Conservation (phyloP, 2,113 vertebrate genomes). For the Ophthalmolycus amberensis region DNA sequence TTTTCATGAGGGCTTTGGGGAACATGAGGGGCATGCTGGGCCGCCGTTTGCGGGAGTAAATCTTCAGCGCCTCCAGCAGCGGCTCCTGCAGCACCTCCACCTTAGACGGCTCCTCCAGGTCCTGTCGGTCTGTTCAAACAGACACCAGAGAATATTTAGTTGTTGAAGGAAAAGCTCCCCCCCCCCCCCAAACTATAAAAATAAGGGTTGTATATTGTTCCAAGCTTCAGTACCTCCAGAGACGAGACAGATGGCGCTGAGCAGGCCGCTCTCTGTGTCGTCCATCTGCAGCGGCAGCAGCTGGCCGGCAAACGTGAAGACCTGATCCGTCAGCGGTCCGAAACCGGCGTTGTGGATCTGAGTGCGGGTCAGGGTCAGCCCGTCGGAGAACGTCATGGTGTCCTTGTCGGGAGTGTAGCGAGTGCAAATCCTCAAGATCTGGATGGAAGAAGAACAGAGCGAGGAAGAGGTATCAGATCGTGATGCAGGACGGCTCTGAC, state of each 20-base stretch:
- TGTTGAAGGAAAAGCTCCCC: background rate
- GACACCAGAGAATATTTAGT: background rate
- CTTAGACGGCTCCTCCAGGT: slow-evolving; percentile 94
- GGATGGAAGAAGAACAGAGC: background rate
- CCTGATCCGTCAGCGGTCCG: slow-evolving; percentile 93
- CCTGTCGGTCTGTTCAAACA: slow-evolving; percentile 89
- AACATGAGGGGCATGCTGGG: slow-evolving; percentile 97
- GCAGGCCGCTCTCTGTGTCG: slow-evolving; percentile 94
- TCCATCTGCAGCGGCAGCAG: slow-evolving; percentile 97
- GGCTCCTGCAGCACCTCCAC: slow-evolving; percentile 96
- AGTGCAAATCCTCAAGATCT: slow-evolving; percentile 96
- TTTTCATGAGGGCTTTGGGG: slow-evolving; percentile 98
- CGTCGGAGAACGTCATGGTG: slow-evolving; percentile 98
- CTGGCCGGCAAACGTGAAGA: slow-evolving; percentile 96
- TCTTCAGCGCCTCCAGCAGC: slow-evolving; percentile 94
- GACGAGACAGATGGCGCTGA: slow-evolving; percentile 97
- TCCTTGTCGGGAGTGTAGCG: slow-evolving; percentile 96
- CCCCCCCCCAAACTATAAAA: no score
- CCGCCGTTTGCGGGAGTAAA: slow-evolving; percentile 93
- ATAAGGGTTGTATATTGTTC: background rate
- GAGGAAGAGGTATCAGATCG: background rate
- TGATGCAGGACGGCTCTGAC: no score
- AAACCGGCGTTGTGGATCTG: slow-evolving; percentile 98
- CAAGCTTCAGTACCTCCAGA: slow-evolving; percentile 88
- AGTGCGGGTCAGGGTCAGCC: slow-evolving; percentile 93